phyloP scores from a whole-genome alignment of 1,140 invertebrate genomes.

The Bathynomus jamesi region DNA sequence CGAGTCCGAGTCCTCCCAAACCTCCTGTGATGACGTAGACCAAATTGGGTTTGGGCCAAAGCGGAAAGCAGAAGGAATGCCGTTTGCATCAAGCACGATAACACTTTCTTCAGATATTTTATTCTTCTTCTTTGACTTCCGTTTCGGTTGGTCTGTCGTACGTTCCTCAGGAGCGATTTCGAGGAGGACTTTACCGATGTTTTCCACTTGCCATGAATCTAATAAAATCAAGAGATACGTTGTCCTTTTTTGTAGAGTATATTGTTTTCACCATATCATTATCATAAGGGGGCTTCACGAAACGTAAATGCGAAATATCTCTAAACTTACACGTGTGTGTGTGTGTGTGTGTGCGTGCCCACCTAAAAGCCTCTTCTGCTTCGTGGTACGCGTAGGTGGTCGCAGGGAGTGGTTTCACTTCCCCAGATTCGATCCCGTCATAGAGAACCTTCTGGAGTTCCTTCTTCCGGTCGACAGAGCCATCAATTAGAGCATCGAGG shows the following conservation, averaged over 20 bases:
- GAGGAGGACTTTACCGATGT: slow-evolving; percentile 90
- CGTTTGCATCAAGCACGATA: slow-evolving; percentile 46
- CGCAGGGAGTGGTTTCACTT: slow-evolving; percentile 70
- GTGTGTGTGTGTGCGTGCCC: too few relatives aligned
- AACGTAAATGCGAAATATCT: too few relatives aligned
- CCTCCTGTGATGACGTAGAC: slow-evolving; percentile 80
- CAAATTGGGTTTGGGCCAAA: slow-evolving; percentile 78
- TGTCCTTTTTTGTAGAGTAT: too few relatives aligned
- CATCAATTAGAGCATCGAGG: slow-evolving; percentile 77
- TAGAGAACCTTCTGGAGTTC: slow-evolving; percentile 64
- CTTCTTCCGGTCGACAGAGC: slow-evolving; percentile 58
- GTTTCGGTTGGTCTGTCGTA: too few relatives aligned
- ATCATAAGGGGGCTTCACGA: too few relatives aligned
- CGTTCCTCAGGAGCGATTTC: slow-evolving; percentile 74
- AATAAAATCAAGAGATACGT: too few relatives aligned
- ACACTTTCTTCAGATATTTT: neutral
- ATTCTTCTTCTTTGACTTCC: too few relatives aligned
- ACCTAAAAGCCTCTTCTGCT: slow-evolving; percentile 82
- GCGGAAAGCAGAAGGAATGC: slow-evolving; percentile 67
- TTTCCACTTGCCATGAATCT: slow-evolving; percentile 90
- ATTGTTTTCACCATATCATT: too few relatives aligned
- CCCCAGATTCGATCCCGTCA: slow-evolving; percentile 74
- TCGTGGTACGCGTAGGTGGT: slow-evolving; percentile 74
- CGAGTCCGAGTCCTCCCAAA: slow-evolving; percentile 89
- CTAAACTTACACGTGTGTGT: too few relatives aligned